These are phyloP conservation scores for Thereva unica DNA, from an alignment of 2,888 invertebrate genomes.

Conservation along the genomic window DNA sequence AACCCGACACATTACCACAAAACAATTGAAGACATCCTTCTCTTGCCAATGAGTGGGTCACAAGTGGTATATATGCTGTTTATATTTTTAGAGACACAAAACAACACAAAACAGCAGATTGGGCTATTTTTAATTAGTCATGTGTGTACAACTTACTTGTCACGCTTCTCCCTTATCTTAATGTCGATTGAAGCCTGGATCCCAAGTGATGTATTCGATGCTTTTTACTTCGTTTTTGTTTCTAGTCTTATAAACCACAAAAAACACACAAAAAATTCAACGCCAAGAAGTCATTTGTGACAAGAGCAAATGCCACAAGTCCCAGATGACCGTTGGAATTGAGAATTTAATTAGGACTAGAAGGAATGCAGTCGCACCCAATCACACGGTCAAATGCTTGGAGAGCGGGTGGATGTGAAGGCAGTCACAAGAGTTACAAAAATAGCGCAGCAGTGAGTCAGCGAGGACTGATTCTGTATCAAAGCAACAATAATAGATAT, in stretches of 20 bases:
- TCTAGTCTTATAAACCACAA: constrained; percentile 8
- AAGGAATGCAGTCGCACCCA: neutral
- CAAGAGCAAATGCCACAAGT: constrained; percentile 18
- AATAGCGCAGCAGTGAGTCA: constrained; percentile 1
- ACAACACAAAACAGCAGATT: too few species aligned
- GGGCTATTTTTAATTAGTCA: too few species aligned
- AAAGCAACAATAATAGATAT: too few species aligned
- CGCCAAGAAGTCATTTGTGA: constrained; percentile 9
- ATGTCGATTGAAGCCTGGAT: neutral
- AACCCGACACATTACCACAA: neutral
- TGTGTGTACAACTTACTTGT: neutral
- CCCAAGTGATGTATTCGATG: too few species aligned
- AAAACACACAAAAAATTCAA: constrained; percentile 16
- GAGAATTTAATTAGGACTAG: too few species aligned
- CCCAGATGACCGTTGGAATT: neutral
- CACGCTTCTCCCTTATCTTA: neutral
- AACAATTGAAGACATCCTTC: constrained; percentile 1
- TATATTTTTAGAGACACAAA: too few species aligned
- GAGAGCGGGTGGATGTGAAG: constrained; percentile 11
- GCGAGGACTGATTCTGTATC: too few species aligned
- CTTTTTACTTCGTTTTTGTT: too few species aligned
- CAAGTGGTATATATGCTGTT: too few species aligned
- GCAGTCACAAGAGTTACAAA: constrained; percentile 21
- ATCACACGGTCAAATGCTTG: constrained; percentile 24
- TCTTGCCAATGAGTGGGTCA: neutral